Evolutionary conservation across 2,113 vertebrate species (phyloP).

Genomic region (Cephalopterus ornatus): DNA sequence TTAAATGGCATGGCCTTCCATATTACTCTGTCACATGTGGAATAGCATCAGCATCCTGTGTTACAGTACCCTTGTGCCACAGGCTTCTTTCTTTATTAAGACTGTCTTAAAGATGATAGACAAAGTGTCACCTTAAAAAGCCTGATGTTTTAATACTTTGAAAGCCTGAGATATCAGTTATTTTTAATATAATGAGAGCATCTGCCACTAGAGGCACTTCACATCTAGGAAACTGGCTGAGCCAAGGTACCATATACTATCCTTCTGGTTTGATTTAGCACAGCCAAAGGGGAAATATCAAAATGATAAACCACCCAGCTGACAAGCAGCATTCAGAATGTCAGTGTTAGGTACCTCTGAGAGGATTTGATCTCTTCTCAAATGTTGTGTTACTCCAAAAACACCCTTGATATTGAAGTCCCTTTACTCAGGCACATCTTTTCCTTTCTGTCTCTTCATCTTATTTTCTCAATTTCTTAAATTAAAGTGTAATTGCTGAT

Average conservation of each 20-base stretch:
- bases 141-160: not conserved
- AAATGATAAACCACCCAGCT: not conserved
- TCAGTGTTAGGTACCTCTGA: not conserved
- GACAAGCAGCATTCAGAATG: not conserved
- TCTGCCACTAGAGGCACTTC: constrained; percentile 68
- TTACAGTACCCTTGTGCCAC: not conserved
- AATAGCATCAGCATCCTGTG: not conserved
- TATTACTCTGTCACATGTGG: not conserved
- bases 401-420: not conserved
- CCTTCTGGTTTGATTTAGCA: not conserved
- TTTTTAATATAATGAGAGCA: not conserved
- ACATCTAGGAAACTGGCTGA: not conserved
- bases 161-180: not conserved
- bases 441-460: not conserved
- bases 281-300: not conserved
- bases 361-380: not conserved
- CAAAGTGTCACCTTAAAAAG: not conserved
- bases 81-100: not conserved
- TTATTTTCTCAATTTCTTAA: not conserved
- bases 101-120: not conserved
- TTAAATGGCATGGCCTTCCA: not conserved
- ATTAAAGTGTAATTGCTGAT: rapidly evolving
- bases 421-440: not conserved
- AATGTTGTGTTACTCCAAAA: not conserved
- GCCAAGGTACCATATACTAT: not conserved